Percentiles rank a stretch among this genome's conserved stretches.
Evolutionary conservation across 64 coral and sea anemone genomes (phyloP).

Genomic region (Orbicella faveolata): DNA sequence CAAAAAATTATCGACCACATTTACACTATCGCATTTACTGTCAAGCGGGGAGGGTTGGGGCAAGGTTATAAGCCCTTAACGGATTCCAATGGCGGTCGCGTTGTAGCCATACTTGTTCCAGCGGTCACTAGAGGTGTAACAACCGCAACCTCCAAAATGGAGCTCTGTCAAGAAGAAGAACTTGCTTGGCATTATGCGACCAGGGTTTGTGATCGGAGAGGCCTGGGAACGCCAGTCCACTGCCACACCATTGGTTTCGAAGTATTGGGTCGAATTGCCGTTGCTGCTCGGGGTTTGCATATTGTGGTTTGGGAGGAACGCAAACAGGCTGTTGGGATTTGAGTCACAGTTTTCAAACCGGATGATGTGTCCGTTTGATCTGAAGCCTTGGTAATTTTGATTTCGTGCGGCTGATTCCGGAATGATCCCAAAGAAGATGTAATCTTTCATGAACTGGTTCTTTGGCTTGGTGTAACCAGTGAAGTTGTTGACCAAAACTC

Average conservation of each 20-base stretch:
- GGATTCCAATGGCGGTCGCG: conserved; percentile 60
- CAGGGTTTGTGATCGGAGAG: neutral
- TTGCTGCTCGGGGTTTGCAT: neutral
- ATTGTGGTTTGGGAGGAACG: conserved; percentile 62
- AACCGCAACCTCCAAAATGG: conserved; percentile 69
- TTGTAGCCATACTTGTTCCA: conserved; percentile 2
- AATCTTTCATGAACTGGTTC: conserved; percentile 22
- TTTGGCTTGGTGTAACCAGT: conserved; percentile 11
- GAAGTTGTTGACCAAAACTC: conserved; percentile 28
- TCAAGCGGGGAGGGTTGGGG: too few relatives aligned
- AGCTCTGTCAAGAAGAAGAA: conserved; percentile 70
- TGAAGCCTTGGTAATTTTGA: conserved; percentile 24
- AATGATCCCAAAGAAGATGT: conserved; percentile 59
- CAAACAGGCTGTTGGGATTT: conserved; percentile 61
- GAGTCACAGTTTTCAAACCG: conserved; percentile 44
- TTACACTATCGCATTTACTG: too few relatives aligned
- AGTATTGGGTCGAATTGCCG: too few relatives aligned
- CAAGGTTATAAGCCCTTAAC: conserved; percentile 6
- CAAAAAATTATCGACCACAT: too few relatives aligned
- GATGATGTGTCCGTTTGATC: conserved; percentile 24
- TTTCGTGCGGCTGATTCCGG: neutral
- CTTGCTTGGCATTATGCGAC: conserved; percentile 5
- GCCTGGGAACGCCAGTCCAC: conserved; percentile 50
- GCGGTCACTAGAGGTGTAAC: conserved; percentile 65
- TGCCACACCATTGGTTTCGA: conserved; percentile 4